Evolutionary conservation across 2,888 invertebrate genomes (phyloP).

Genomic region (Cartodere bifasciata): DNA sequence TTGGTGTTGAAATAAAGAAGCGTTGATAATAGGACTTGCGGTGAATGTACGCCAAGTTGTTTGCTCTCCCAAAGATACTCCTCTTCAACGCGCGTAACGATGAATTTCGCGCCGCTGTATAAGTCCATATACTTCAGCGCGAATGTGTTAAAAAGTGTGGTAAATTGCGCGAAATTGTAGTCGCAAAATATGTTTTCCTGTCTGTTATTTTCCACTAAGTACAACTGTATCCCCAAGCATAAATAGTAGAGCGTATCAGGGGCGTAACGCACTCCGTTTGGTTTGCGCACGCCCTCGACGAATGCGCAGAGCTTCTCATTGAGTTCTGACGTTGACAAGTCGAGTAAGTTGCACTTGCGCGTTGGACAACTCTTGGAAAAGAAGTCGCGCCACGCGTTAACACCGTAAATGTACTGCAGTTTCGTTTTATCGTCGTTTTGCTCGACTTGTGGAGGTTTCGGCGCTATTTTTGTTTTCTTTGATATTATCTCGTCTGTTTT

Average conservation of each 20-base stretch:
- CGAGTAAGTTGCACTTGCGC: neutral
- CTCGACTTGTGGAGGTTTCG: too few species aligned
- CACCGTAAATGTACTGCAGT: neutral
- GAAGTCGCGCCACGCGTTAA: neutral
- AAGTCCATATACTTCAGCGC: neutral
- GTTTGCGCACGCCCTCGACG: neutral
- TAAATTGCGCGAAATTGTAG: neutral
- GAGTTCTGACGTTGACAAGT: neutral
- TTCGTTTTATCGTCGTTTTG: too few species aligned
- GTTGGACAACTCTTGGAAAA: neutral
- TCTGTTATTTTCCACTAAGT: neutral
- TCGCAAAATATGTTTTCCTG: neutral
- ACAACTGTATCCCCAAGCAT: neutral
- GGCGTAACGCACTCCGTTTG: neutral
- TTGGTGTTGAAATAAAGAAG: neutral
- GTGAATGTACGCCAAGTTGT: constrained; percentile 1
- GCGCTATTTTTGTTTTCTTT: too few species aligned
- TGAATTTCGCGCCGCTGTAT: neutral
- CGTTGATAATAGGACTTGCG: neutral
- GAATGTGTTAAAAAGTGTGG: neutral
- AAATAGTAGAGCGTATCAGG: neutral
- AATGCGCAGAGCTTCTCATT: neutral
- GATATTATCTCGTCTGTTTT: too few species aligned
- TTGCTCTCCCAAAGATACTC: neutral
- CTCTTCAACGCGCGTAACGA: neutral